A percentile compares a stretch with the other conserved stretches of the same genome.
Conservation (phyloP, 2,888 invertebrate genomes). For the Perithous albicinctus region DNA sequence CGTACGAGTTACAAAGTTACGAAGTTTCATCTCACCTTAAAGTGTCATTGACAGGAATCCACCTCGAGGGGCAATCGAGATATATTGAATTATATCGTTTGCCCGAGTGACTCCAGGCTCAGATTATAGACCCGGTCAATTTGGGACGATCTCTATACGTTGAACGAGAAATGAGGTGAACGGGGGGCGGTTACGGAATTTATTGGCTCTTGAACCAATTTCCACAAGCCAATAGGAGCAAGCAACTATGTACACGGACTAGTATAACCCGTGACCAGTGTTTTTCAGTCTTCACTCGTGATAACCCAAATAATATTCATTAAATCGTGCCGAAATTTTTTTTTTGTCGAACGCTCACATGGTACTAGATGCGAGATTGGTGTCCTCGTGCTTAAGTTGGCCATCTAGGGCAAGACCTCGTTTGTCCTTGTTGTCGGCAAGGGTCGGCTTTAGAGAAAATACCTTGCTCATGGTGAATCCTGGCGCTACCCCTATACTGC, state of each 20-base stretch:
- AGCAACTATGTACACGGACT: neutral
- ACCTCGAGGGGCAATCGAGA: constrained; percentile 2
- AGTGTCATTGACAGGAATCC: neutral
- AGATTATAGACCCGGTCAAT: constrained; percentile 18
- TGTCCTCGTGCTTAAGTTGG: constrained; percentile 95
- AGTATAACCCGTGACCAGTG: neutral
- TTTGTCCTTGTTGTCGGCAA: constrained; percentile 94
- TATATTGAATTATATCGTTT: constrained; percentile 31
- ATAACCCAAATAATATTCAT: constrained; percentile 57
- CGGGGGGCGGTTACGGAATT: constrained; percentile 31
- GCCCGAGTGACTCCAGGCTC: neutral
- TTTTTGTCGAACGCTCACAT: constrained; percentile 88
- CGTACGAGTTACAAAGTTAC: neutral
- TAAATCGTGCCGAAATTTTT: constrained; percentile 74
- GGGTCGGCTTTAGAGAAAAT: constrained; percentile 91
- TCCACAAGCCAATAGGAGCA: neutral
- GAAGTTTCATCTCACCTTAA: neutral
- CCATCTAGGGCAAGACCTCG: constrained; percentile 94
- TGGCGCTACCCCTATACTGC: constrained; percentile 92
- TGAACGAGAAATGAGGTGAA: constrained; percentile 26
- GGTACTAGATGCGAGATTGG: constrained; percentile 94
- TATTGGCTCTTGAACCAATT: constrained; percentile 49
- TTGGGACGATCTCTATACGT: constrained; percentile 23
- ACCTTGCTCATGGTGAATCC: constrained; percentile 95
- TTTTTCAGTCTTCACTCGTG: constrained; percentile 72